Base-by-base conservation (phyloP, 1,140 invertebrate genomes). In the Olivierus martensii region DNA sequence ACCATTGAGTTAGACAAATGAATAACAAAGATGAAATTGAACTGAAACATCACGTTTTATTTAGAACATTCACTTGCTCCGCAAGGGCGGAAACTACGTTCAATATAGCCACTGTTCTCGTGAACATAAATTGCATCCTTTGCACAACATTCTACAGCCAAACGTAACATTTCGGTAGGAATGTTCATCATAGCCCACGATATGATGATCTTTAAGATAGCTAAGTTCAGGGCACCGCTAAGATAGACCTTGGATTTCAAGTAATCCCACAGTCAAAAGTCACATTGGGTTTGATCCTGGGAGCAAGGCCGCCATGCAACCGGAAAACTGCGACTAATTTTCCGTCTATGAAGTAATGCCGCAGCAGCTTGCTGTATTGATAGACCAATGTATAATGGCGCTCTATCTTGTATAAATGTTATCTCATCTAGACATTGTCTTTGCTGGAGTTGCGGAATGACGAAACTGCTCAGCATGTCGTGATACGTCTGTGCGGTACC, bases 191-290 rank as follows among this genome's bases (percentile, higher is more conserved):
- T n/a, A n/a, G n/a, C n/a, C n/a, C n/a, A n/a, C n/a, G n/a, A n/a
- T n/a, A n/a, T n/a, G n/a, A n/a, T n/a, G n/a, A n/a, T n/a, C n/a
- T n/a, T n/a, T n/a, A n/a, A n/a, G n/a, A n/a, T n/a, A n/a, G n/a
- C n/a, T n/a, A n/a, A n/a, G n/a, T n/a, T n/a, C n/a, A n/a, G n/a
- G n/a, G n/a, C n/a, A n/a, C n/a, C n/a, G n/a, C 21, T 28, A 11
- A 3, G 22, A 39, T 61, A 65, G 12, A 59, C 55, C 37, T 52
- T 44, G 11, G 48, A 34, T 48, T 65, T 59, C n/a, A 61, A 18
- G 49, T 55, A 61, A 14, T 54, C 59, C 57, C 60, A 63, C 5
- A 63, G 51, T 19, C 57, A 61, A 48, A 61, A 62, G 50, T 59
- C 56, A 3, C 43, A 58, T 3, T 49, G 37, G 9, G 52, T 50